These are phyloP conservation scores for Marisa cornuarietis DNA, from an alignment of 1,140 invertebrate species.

Conservation along the genomic window DNA sequence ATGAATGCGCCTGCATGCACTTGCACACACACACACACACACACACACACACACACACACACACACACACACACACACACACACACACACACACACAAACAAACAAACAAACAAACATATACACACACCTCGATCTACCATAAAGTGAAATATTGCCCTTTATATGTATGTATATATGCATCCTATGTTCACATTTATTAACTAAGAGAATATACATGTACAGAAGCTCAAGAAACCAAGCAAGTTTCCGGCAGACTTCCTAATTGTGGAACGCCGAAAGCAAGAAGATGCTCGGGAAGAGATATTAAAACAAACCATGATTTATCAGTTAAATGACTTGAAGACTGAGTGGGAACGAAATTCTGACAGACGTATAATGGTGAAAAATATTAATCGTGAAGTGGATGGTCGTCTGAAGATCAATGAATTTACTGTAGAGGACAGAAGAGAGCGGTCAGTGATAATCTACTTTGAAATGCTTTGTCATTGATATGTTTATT, in stretches of 20 bases:
- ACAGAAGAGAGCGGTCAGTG: constrained; percentile 59
- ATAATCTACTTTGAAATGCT: not conserved
- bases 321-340: constrained; percentile 56
- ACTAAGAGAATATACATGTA: constrained; percentile 23
- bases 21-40: not conserved
- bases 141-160: not conserved
- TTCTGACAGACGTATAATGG: constrained; percentile 58
- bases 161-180: no score
- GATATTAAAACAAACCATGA: constrained; percentile 47
- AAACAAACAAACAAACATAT: not conserved
- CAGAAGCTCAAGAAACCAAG: constrained; percentile 57
- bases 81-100: not conserved
- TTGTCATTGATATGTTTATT: not conserved
- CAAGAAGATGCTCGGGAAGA: constrained; percentile 54
- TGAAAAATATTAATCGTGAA: constrained; percentile 52
- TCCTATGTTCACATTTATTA: not conserved
- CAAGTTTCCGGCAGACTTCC: constrained; percentile 54
- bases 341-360: constrained; percentile 62
- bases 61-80: not conserved
- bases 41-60: not conserved
- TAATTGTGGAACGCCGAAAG: constrained; percentile 58
- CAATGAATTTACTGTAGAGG: constrained; percentile 57
- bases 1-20: not conserved
- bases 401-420: constrained; percentile 48
- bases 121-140: not conserved